A percentile compares a stretch with the other conserved stretches of the same genome.
phyloP scores from a whole-genome alignment of 1,140 invertebrate species.

The Micrasema minimum region DNA sequence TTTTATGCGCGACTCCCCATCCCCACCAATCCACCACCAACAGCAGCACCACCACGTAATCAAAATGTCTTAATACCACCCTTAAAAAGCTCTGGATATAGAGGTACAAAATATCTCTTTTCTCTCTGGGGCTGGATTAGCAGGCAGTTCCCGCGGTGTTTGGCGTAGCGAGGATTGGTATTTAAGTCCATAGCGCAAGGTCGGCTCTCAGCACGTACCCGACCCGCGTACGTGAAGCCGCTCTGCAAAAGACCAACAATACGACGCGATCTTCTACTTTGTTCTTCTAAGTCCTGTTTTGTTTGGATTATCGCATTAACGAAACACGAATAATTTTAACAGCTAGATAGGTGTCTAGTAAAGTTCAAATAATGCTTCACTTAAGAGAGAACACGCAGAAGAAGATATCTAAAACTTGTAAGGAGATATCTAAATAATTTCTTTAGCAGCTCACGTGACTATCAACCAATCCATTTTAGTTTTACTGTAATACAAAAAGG shows the following conservation, averaged over 20 bases:
- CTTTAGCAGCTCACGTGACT: no score
- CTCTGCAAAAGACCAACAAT: constrained; percentile 14
- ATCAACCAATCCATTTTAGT: no score
- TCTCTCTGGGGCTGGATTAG: neutral
- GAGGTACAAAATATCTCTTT: neutral
- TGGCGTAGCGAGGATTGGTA: neutral
- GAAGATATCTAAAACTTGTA: no score
- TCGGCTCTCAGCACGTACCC: constrained; percentile 16
- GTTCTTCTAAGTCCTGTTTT: constrained; percentile 17
- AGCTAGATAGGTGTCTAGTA: no score
- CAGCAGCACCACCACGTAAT: neutral
- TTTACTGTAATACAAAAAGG: no score
- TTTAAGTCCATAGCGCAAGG: constrained; percentile 14
- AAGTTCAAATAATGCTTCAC: no score
- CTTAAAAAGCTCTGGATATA: neutral
- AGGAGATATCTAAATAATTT: no score
- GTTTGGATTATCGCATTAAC: neutral
- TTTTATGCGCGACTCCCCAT: constrained; percentile 24
- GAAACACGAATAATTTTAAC: no score
- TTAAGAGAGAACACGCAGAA: no score
- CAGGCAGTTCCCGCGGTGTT: neutral
- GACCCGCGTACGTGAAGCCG: constrained; percentile 12
- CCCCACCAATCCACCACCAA: neutral
- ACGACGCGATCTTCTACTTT: constrained; percentile 12
- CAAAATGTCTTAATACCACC: neutral